Evolutionary conservation across 1,140 invertebrate species (phyloP), one percentile per base, ranked within the genome.

Genomic region (Lepidotrigona ventralis): DNA sequence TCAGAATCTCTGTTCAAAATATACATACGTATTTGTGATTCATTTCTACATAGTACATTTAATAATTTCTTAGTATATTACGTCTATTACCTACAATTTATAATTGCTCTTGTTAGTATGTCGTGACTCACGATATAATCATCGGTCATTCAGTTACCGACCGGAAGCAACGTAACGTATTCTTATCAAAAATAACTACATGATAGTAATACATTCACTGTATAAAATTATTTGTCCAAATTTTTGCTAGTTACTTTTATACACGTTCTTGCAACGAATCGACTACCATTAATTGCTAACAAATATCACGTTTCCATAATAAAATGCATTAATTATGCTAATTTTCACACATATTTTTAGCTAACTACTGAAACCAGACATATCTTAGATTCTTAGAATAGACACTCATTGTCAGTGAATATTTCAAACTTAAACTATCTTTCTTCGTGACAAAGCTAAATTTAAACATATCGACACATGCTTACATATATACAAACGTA

Each of bases 81-180:
- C 29, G 46, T 23, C 15, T n/a, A 21, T 66, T 75, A 64, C 17
- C 58, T 54, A 53, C 14, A 39, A 54, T 46, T 39, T 39, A 17
- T 75, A 56, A 60, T 60, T 29, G 39, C 23, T n/a, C 39, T 56
- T 83, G 29, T 1, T 64, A 72, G 54, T 23, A 66, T 56, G 54
- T 71, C n/a, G 58, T 83, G 76, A 83, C 6, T 79, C 60, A 83
- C 29, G n/a, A 54, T 69, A 69, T 58, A 69, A 72, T 19, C 69
- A 26, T 70, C 11, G 53, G 51, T 79, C 60, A 80, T 66, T 68
- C 51, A 72, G 51, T 83, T 72, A 72, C 51, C 23, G 51, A 54
- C 51, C 77, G 77, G 70, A 84, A 73, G 53, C 11, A 19, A 58
- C 71, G 51, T 51, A 46, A 60, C 5, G 15, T 17, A 60, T 17